Base-by-base conservation (phyloP, 2,113 vertebrate species). In the Jacana jacana region DNA sequence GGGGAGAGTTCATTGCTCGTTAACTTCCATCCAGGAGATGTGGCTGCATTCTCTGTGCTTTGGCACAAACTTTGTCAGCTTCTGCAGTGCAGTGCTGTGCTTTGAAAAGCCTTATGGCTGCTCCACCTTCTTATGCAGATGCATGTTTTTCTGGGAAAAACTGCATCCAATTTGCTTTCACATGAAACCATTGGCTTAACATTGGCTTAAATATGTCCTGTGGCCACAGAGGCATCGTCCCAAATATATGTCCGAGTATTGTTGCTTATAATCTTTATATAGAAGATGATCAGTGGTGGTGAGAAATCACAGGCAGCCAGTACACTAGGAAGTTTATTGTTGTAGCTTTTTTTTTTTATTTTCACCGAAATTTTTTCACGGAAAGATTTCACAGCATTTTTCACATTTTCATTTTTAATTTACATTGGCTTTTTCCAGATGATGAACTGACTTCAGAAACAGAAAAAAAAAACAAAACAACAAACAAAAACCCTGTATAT, bases 401-500 rank as follows among this genome's bases (percentile, higher is more conserved):
- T 54, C 16, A 30, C 52, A 30, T 54, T 51, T 27, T 51, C 49
- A 27, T 27, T 52, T 54, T 28, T 30, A 17, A 54, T 30, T 54
- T 30, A 84, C 4, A 6, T 1, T 75, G 14, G 7, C 4, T 86
- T 77, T 77, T 82, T 82, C 17, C 49, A 73, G 22, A 57, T 46
- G 54, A 80, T 0, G 3, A 77, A 39, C 27, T 57, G 12, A 48
- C 19, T 78, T 88, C 28, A 86, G 33, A 79, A 90, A 64, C 4
- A 93, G 40, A 71, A 88, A 64, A 31, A 71, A 91, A 61, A 42
- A n/a, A n/a, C n/a, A n/a, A n/a, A n/a, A n/a, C n/a, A n/a, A n/a
- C n/a, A n/a, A n/a, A n/a, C n/a, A 31, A 71, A 91, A 61, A 19
- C 6, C 7, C 4, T 19, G 3, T 28, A 12, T 12, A 37, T 60